Evolutionary conservation across 2,113 vertebrate species (phyloP).

Genomic region (Blennius ocellaris): DNA sequence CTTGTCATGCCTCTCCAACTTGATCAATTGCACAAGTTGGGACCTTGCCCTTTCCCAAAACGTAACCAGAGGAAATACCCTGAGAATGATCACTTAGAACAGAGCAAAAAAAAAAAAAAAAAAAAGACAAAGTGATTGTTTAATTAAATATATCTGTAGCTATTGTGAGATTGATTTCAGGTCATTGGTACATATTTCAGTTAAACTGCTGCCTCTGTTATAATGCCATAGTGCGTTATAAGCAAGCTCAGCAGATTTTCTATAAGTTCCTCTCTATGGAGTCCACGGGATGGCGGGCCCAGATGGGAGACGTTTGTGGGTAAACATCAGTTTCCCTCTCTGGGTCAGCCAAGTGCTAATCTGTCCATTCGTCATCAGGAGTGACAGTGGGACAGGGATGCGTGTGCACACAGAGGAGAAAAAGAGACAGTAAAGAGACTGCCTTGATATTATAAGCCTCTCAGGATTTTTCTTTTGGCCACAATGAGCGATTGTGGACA

Average conservation of each 20-base stretch:
- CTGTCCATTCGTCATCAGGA: constrained; percentile 67
- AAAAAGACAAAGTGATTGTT: background rate
- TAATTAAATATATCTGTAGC: background rate
- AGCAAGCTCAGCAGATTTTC: constrained; percentile 52
- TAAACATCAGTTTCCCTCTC: constrained; percentile 64
- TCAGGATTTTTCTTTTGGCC: constrained; percentile 46
- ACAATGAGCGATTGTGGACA: constrained; percentile 13
- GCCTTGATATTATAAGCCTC: constrained; percentile 43
- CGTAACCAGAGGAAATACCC: constrained; percentile 8
- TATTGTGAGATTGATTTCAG: background rate
- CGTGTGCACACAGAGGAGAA: constrained; percentile 41
- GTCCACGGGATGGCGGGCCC: constrained; percentile 38
- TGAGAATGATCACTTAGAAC: constrained; percentile 2
- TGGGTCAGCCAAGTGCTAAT: constrained; percentile 78
- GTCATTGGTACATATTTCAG: background rate
- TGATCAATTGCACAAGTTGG: constrained; percentile 46
- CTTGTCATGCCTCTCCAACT: constrained; percentile 54
- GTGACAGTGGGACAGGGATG: constrained; percentile 57
- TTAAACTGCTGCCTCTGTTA: constrained; percentile 13
- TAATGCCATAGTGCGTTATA: constrained; percentile 1
- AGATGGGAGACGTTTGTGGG: constrained; percentile 67
- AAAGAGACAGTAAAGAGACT: constrained; percentile 6
- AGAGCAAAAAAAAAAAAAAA: background rate
- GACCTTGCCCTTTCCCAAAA: constrained; percentile 39
- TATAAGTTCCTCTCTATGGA: constrained; percentile 16